Evolutionary conservation across 1,140 invertebrate species (phyloP).

Genomic region (Ladona fulva): DNA sequence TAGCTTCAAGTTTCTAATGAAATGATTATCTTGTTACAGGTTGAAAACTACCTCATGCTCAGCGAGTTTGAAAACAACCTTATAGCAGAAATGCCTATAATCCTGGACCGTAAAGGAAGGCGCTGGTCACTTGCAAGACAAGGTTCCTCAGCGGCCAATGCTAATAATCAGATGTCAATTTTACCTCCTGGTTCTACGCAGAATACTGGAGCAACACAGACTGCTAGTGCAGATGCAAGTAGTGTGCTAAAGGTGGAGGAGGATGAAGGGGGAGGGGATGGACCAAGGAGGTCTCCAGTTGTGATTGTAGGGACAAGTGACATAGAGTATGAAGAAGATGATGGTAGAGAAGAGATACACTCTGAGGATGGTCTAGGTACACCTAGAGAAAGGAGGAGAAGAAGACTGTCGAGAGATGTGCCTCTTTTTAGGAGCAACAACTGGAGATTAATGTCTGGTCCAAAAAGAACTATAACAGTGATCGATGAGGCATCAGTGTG

Average conservation of each 20-base stretch:
- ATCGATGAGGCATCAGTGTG: slow-evolving; percentile 57
- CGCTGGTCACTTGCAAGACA: slow-evolving; percentile 56
- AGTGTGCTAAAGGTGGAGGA: neutral
- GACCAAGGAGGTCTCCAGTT: neutral
- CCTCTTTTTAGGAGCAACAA: slow-evolving; percentile 18
- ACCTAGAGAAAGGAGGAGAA: slow-evolving; percentile 13
- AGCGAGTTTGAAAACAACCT: slow-evolving; percentile 81
- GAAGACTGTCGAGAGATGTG: slow-evolving; percentile 18
- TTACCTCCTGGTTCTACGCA: neutral
- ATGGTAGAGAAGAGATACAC: neutral
- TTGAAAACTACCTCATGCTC: slow-evolving; percentile 76
- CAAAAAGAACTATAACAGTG: slow-evolving; percentile 48
- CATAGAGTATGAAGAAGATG: neutral
- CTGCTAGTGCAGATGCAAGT: slow-evolving; percentile 5
- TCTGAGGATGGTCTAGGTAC: neutral
- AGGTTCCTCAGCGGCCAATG: slow-evolving; percentile 11
- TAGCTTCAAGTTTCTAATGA: neutral
- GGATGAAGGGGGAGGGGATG: neutral
- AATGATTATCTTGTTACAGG: slow-evolving; percentile 32
- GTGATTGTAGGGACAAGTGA: neutral
- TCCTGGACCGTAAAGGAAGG: slow-evolving; percentile 55
- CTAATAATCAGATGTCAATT: slow-evolving; percentile 13
- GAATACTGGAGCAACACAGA: neutral
- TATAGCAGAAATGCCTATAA: slow-evolving; percentile 63
- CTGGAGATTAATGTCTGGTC: slow-evolving; percentile 21